Percentiles rank a stretch among this genome's conserved stretches.
Evolutionary conservation across 2,113 vertebrate genomes (phyloP).

Genomic region (Mohoua ochrocephala): DNA sequence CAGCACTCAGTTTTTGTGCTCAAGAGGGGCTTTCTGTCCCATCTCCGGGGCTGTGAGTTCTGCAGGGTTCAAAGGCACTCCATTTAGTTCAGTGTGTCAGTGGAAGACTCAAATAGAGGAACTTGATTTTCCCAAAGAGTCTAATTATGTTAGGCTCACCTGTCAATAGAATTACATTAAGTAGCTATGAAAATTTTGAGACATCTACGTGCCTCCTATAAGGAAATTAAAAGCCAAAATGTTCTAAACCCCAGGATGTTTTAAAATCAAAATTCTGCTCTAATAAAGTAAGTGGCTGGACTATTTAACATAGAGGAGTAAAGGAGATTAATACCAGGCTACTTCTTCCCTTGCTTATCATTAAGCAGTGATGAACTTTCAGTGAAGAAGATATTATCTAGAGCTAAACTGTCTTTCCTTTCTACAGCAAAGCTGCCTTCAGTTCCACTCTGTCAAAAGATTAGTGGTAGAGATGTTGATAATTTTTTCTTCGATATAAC

Average conservation of each 20-base stretch:
- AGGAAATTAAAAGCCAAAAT: background rate
- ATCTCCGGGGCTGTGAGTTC: background rate
- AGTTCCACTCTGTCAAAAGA: background rate
- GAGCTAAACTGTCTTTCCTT: background rate
- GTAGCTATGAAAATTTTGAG: background rate
- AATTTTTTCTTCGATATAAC: background rate
- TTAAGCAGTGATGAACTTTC: background rate
- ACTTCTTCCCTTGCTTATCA: background rate
- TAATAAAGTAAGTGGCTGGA: background rate
- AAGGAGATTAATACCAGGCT: background rate
- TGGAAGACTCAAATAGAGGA: background rate
- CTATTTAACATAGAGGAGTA: background rate
- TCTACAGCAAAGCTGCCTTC: background rate
- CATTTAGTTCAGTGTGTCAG: background rate
- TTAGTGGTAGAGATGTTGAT: background rate
- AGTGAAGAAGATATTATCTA: background rate
- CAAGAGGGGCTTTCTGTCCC: background rate
- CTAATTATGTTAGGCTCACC: background rate
- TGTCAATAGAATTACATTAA: background rate
- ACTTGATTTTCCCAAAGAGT: background rate
- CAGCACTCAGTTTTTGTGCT: accelerated
- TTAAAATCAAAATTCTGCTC: background rate
- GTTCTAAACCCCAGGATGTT: background rate
- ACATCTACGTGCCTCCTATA: background rate
- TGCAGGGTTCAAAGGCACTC: background rate